phyloP scores from a whole-genome alignment of 2,888 invertebrate genomes.

The Ditula angustiorana region DNA sequence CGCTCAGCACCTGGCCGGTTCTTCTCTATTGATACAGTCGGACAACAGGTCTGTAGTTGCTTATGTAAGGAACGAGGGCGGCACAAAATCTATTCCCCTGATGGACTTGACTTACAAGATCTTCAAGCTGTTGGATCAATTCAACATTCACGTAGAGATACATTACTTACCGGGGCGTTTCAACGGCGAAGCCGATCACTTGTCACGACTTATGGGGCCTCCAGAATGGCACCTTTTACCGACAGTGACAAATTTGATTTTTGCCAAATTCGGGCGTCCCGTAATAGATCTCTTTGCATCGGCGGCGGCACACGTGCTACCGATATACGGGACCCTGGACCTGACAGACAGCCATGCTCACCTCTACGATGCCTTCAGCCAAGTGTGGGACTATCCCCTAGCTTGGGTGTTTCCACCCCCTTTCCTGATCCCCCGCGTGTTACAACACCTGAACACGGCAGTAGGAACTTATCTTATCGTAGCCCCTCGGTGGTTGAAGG shows the following conservation, averaged over 20 bases:
- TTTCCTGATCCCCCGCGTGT: slow-evolving; percentile 27
- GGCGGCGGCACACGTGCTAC: background rate
- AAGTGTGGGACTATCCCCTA: slow-evolving; percentile 22
- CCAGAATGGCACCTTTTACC: slow-evolving; percentile 2
- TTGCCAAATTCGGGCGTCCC: background rate
- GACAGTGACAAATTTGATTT: background rate
- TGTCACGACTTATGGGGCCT: background rate
- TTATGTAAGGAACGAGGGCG: background rate
- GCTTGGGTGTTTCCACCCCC: slow-evolving; percentile 39
- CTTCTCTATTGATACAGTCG: background rate
- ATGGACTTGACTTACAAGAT: background rate
- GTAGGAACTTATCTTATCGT: background rate
- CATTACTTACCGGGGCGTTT: background rate
- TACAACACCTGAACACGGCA: slow-evolving; percentile 19
- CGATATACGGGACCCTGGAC: background rate
- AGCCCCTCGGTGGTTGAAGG: background rate
- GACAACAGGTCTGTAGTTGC: background rate
- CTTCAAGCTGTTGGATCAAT: background rate
- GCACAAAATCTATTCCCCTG: background rate
- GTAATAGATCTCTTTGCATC: background rate
- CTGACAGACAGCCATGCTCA: background rate
- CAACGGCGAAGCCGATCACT: slow-evolving; percentile 5
- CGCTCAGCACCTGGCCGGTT: background rate
- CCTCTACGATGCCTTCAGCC: slow-evolving; percentile 14
- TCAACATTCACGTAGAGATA: background rate